These are phyloP conservation scores for Pelobates fuscus DNA, from an alignment of 2,113 vertebrate genomes.

Conservation along the genomic window DNA sequence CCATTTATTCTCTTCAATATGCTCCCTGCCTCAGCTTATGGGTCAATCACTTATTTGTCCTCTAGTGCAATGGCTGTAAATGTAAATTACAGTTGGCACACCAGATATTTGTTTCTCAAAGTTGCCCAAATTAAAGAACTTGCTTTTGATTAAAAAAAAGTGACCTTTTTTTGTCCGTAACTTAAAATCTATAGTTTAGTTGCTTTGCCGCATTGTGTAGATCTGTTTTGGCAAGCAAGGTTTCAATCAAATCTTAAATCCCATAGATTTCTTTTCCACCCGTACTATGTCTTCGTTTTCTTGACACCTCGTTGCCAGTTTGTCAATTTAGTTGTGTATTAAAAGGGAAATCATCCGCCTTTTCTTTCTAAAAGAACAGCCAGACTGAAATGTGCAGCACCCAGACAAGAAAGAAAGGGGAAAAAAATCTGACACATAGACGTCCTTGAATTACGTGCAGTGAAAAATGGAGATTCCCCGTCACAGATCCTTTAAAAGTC, in stretches of 20 bases:
- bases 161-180: too few species aligned
- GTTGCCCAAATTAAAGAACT: too few species aligned
- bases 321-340: conserved; percentile 69
- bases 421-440: conserved; percentile 68
- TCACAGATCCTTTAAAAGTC: conserved; percentile 78
- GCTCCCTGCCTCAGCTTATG: too few species aligned
- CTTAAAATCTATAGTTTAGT: background rate
- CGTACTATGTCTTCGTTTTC: background rate
- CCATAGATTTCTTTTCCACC: background rate
- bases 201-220: background rate
- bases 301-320: conserved; percentile 37
- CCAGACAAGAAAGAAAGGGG: conserved; percentile 20
- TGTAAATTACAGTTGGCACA: too few species aligned
- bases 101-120: too few species aligned
- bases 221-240: background rate
- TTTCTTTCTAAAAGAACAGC: conserved; percentile 46
- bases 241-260: background rate
- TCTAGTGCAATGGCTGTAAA: too few species aligned
- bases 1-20: too few species aligned
- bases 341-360: conserved; percentile 70
- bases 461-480: conserved; percentile 72
- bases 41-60: too few species aligned
- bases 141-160: too few species aligned
- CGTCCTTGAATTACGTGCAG: conserved; percentile 80
- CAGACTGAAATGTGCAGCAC: conserved; percentile 22